These are phyloP conservation scores for Fragum sueziense DNA, from an alignment of 2,888 invertebrate genomes.

Conservation along the genomic window DNA sequence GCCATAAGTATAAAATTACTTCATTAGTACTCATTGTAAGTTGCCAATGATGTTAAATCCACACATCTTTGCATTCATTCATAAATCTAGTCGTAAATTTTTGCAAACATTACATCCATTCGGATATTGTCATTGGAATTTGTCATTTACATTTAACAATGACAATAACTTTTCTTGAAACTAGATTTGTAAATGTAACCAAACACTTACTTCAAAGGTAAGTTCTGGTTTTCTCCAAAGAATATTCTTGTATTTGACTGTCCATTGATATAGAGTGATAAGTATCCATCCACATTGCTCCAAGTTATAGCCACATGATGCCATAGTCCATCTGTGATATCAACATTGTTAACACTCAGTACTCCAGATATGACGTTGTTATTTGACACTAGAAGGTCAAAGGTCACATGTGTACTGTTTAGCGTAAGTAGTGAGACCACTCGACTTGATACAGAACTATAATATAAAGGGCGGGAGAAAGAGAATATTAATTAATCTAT, in stretches of 20 bases:
- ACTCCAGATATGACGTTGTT: neutral
- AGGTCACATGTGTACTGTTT: conserved; percentile 23
- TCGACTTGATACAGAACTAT: neutral
- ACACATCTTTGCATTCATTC: no score
- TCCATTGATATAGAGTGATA: conserved; percentile 64
- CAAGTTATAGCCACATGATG: conserved; percentile 68
- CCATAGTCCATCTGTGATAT: conserved; percentile 69
- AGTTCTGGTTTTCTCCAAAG: conserved; percentile 30
- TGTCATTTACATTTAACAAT: no score
- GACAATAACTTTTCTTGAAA: no score
- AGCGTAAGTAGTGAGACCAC: conserved; percentile 38
- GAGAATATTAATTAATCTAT: no score
- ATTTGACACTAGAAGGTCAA: conserved; percentile 14
- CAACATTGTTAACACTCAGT: neutral
- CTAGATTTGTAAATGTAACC: no score
- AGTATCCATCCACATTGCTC: conserved; percentile 51
- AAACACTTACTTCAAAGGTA: conserved; percentile 53
- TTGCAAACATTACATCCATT: no score
- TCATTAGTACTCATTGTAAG: no score
- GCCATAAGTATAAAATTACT: no score
- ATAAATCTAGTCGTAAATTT: no score
- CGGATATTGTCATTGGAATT: no score
- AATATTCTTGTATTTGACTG: conserved; percentile 19
- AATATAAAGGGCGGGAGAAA: neutral
- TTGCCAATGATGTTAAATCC: no score